Conservation (phyloP, 2,797 vertebrate species). For the Syngnathus acus region DNA sequence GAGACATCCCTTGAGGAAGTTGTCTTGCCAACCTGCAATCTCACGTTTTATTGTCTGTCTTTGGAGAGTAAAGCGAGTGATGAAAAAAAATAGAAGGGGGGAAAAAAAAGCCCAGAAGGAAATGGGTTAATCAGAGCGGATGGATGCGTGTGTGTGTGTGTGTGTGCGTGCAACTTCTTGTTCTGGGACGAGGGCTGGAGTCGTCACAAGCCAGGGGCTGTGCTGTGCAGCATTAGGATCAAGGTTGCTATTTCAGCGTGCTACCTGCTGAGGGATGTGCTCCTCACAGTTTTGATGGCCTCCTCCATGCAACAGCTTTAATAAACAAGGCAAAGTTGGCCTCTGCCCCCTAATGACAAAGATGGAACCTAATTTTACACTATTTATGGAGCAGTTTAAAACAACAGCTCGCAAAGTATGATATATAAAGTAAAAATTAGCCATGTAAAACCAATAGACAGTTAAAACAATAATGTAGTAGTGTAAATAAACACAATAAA, state of each 20-base stretch:
- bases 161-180: constrained; percentile 28
- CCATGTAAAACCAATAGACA: too few relatives aligned
- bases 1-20: constrained; percentile 39
- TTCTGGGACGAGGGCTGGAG: constrained; percentile 48
- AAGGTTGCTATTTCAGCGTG: constrained; percentile 64
- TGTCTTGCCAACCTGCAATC: constrained; percentile 32
- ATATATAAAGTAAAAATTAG: too few relatives aligned
- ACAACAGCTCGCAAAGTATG: too few relatives aligned
- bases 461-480: too few relatives aligned
- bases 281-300: constrained; percentile 57
- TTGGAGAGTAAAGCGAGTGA: constrained; percentile 24
- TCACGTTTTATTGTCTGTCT: constrained; percentile 30
- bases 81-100: constrained; percentile 3
- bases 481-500: too few relatives aligned
- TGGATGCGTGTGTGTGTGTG: constrained; percentile 20
- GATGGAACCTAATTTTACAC: constrained; percentile 15
- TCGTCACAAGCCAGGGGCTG: constrained; percentile 50
- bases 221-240: constrained; percentile 66
- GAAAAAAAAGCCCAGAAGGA: constrained; percentile 20
- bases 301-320: constrained; percentile 45
- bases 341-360: constrained; percentile 17
- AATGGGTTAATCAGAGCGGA: constrained; percentile 38
- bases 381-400: background rate
- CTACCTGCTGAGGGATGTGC: constrained; percentile 65
- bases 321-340: constrained; percentile 32